Base-by-base conservation (phyloP, 1,140 invertebrate genomes). In the Holotrichia oblita region DNA sequence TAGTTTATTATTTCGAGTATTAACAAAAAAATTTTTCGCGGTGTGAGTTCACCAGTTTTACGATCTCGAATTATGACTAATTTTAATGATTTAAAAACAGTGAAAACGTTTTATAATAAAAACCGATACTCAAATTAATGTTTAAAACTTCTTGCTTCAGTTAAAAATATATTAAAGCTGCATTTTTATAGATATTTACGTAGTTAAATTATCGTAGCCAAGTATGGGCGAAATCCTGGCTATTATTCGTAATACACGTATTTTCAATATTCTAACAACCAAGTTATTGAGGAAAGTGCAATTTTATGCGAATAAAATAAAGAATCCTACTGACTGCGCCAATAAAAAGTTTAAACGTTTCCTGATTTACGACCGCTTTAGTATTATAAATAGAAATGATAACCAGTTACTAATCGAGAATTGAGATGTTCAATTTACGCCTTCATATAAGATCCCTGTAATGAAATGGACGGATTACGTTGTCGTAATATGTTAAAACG, bases 51-150 rank as follows among this genome's bases (percentile, higher is more conserved):
- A 48, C 12, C 14, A 17, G 12, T 55, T 55, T 55, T 55, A 55
- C 14, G 17, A 55, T 14, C 17, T 17, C 14, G n/a, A 55, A 55
- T 55, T 17, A 55, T 55, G 14, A 14, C n/a, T n/a, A 17, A 17
- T 6, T 55, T 17, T 20, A 55, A 55, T 17, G 48, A 55, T 55
- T 55, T 3, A 14, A 14, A 17, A 55, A 55, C 48, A 55, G 17
- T 7, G n/a, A 17, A 55, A 55, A 55, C 48, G 48, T 55, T 55
- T 55, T 55, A 55, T 55, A 55, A 55, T 55, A 55, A 14, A 17
- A 17, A 2, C 17, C 17, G 14, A 55, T 55, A 17, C 14, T 55
- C 2, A n/a, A 55, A 55, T n/a, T 17, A 17, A 55, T 6, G 6
- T 6, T 55, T 6, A 55, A 55, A 55, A 55, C 48, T 55, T 55